Conservation (phyloP, 2,113 vertebrate genomes). For the Sceloporus tristichus region DNA sequence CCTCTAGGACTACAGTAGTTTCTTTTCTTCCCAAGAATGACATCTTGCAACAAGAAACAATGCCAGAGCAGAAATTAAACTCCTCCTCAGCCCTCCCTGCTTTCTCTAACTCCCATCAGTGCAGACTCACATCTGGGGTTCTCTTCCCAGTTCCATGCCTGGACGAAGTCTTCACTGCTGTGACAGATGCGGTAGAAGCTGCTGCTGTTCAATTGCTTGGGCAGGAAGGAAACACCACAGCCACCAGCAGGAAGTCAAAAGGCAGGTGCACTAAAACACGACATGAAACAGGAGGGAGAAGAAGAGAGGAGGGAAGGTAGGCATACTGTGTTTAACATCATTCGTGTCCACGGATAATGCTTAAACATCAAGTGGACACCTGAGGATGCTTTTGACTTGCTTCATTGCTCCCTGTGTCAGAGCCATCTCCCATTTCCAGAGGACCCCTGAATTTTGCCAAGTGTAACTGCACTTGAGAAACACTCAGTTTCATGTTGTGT, state of each 20-base stretch:
- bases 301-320: background rate
- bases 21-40: background rate
- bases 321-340: background rate
- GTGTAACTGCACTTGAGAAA: background rate
- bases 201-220: background rate
- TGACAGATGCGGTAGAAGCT: background rate
- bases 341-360: background rate
- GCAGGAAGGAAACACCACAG: constrained; percentile 41
- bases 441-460: background rate
- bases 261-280: constrained; percentile 21
- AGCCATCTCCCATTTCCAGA: background rate
- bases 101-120: background rate
- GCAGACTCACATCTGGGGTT: constrained; percentile 27
- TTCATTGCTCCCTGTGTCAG: background rate
- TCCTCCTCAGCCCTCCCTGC: background rate
- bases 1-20: no score
- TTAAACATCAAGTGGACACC: background rate
- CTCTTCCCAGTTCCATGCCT: constrained; percentile 1
- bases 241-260: constrained; percentile 39
- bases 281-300: background rate
- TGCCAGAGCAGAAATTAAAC: background rate
- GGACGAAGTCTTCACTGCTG: constrained; percentile 20
- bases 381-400: no score
- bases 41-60: no score
- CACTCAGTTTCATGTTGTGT: background rate